phyloP scores from a whole-genome alignment of 2,888 invertebrate genomes.

The Minunthozetes semirufus region DNA sequence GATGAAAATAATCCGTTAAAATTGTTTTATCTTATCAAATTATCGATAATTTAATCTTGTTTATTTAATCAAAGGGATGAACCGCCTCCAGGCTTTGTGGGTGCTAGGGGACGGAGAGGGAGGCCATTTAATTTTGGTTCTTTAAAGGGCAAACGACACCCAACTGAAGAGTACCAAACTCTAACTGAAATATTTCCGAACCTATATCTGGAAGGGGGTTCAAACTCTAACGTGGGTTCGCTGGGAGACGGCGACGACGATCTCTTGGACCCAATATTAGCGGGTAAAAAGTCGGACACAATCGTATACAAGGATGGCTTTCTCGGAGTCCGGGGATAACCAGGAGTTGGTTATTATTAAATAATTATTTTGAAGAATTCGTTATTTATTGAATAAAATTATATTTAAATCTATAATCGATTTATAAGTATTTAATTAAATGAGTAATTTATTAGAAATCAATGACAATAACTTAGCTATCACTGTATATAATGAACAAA shows the following conservation, averaged over 20 bases:
- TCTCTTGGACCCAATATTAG: background rate
- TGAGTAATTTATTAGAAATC: background rate
- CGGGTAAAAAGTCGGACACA: background rate
- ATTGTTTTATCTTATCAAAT: too few relatives aligned
- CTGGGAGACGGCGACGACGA: too few relatives aligned
- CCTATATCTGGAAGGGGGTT: too few relatives aligned
- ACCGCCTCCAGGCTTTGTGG: constrained; percentile 22
- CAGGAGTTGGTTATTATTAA: background rate
- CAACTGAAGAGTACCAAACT: background rate
- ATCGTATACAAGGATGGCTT: constrained; percentile 26
- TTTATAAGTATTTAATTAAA: background rate
- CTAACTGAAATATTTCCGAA: background rate
- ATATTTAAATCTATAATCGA: background rate
- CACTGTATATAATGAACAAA: too few relatives aligned
- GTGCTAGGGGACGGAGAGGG: background rate
- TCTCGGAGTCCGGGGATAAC: background rate
- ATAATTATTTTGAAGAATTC: background rate
- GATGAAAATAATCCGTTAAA: too few relatives aligned
- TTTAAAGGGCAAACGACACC: background rate
- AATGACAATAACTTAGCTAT: background rate
- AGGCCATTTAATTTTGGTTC: background rate
- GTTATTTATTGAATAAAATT: background rate
- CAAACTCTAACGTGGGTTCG: too few relatives aligned
- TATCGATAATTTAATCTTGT: too few relatives aligned
- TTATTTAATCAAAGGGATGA: too few relatives aligned